Evolutionary conservation across 2,797 vertebrate genomes (phyloP).

Genomic region (Halcyon chelicuti): DNA sequence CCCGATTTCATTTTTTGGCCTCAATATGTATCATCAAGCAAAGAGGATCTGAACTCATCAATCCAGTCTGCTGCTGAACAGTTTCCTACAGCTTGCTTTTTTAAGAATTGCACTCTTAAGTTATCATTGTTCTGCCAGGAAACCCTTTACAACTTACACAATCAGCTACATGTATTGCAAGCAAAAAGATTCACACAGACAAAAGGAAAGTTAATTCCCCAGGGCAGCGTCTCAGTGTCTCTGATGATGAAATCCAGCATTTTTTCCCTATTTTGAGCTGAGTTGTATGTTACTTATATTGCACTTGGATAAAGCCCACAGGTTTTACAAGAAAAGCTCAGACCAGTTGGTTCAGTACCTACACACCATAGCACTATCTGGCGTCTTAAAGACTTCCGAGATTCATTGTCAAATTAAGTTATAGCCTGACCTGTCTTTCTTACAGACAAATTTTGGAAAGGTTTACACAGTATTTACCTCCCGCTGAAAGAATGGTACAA

Average conservation of each 20-base stretch:
- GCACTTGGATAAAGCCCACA: background rate
- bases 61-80: background rate
- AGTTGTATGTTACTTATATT: background rate
- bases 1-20: background rate
- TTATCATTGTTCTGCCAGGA: background rate
- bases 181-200: background rate
- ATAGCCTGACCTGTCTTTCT: background rate
- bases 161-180: rapidly evolving
- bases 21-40: background rate
- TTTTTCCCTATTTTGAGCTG: background rate
- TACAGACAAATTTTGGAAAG: background rate
- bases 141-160: background rate
- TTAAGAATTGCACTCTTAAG: background rate
- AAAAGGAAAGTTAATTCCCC: background rate
- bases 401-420: background rate
- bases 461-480: background rate
- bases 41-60: background rate
- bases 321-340: background rate
- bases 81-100: background rate
- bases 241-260: background rate
- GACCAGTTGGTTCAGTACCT: background rate
- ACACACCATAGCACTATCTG: background rate
- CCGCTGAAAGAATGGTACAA: background rate
- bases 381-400: background rate
- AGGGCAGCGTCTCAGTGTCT: background rate